phyloP scores from a whole-genome alignment of 2,888 invertebrate species.

The Trissolcus japonicus region DNA sequence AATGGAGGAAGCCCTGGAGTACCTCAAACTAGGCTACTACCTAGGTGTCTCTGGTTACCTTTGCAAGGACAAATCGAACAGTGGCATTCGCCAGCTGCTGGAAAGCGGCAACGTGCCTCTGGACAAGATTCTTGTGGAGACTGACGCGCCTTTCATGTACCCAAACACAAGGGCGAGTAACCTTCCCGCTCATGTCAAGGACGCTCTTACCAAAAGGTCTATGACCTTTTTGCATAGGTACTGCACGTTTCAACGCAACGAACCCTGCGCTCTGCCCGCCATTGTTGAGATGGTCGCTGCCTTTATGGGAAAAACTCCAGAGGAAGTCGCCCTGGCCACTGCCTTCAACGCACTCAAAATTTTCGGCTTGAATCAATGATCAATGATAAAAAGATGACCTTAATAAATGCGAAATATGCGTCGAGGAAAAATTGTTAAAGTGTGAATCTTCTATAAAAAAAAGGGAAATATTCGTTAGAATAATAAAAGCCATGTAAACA shows the following conservation, averaged over 20 bases:
- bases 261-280: conserved; percentile 95
- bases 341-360: conserved; percentile 94
- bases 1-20: conserved; percentile 87
- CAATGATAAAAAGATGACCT: conserved; percentile 78
- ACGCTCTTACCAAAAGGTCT: conserved; percentile 90
- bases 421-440: too few relatives aligned
- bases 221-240: conserved; percentile 90
- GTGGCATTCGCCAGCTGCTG: conserved; percentile 89
- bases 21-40: conserved; percentile 90
- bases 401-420: not conserved
- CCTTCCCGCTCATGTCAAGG: conserved; percentile 90
- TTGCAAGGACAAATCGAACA: conserved; percentile 94
- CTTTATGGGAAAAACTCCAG: conserved; percentile 89
- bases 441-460: too few relatives aligned
- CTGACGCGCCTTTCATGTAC: conserved; percentile 97
- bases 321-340: conserved; percentile 92
- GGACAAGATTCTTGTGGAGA: conserved; percentile 91
- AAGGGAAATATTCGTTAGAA: not conserved
- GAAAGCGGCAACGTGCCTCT: conserved; percentile 89
- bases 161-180: conserved; percentile 96
- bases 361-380: conserved; percentile 89
- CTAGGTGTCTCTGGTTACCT: conserved; percentile 90
- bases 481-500: not conserved
- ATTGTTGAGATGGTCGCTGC: conserved; percentile 96
- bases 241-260: conserved; percentile 97